Conservation (phyloP, 2,888 invertebrate genomes). For the Polietes domitor region DNA sequence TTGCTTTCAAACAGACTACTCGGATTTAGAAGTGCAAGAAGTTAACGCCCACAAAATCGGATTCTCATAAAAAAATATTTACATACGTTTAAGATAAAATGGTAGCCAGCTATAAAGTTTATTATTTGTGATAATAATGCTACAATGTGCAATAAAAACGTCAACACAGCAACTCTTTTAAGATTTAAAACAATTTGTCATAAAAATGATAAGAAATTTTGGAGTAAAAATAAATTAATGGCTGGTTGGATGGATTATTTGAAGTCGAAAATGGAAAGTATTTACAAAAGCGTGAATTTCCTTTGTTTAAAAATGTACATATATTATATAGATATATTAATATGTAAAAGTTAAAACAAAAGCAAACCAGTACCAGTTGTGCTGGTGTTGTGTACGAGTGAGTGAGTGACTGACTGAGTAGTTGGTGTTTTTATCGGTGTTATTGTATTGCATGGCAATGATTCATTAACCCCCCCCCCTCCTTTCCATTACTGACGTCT, state of each 20-base stretch:
- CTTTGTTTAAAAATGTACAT: background rate
- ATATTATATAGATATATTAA: background rate
- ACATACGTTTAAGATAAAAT: too few species aligned
- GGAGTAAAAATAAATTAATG: background rate
- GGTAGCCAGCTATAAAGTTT: too few species aligned
- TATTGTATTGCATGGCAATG: constrained; percentile 10
- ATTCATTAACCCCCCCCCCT: constrained; percentile 28
- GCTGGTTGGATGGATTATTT: background rate
- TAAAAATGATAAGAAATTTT: background rate
- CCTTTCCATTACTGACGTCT: too few species aligned
- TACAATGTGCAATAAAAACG: too few species aligned
- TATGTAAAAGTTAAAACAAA: background rate
- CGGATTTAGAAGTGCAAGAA: too few species aligned
- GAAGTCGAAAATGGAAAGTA: background rate
- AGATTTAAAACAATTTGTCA: constrained; percentile 9
- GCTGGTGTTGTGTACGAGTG: background rate
- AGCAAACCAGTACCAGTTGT: background rate
- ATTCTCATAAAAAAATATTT: too few species aligned
- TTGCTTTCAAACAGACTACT: too few species aligned
- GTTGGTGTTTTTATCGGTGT: constrained; percentile 10
- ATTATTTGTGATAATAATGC: too few species aligned
- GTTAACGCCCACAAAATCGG: too few species aligned
- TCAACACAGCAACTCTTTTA: background rate
- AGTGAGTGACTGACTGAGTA: background rate
- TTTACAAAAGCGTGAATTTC: background rate